Evolutionary conservation across 1,140 invertebrate genomes (phyloP), one percentile per base, ranked within the genome.

Genomic region (Rhopalosiphum padi): DNA sequence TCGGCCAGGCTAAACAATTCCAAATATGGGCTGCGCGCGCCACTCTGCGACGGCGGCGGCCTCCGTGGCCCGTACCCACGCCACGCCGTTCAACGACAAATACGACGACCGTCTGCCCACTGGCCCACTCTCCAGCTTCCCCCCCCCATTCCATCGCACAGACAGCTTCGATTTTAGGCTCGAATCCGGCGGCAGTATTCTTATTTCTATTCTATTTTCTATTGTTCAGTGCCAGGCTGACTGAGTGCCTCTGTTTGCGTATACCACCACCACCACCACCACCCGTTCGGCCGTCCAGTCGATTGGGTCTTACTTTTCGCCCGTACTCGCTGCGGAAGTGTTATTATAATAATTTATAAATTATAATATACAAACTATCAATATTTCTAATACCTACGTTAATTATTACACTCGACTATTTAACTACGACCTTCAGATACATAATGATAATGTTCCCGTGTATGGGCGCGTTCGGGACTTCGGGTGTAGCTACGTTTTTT

Each of bases 1-100:
- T 90, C 89, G 89, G 89, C 89, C 0, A 55, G 18, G 30, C 89
- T 23, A 90, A 90, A 90, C 89, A 90, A 90, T 68, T 90, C 89
- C 89, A 90, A 43, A 68, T 90, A 90, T 90, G 89, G 89, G 1
- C 53, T 90, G 89, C 89, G 88, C 88, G 51, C 88, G 88, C 88
- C 88, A 89, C 88, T 89, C 46, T 51, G 43, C 8, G 60, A 23
- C 88, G 60, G 9, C 51, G 37, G 35, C 88, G 21, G n/a, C n/a
- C 48, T 22, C 87, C 41, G 35, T 15, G 4, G 46, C 8, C 46
- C 46, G n/a, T 88, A 51, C 87, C 87, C n/a, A 87, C 87, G n/a
- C 30, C 30, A 18, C n/a, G 2, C 15, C 23, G 30, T n/a, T 18
- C 30, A 11, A n/a, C 18, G 25, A 15, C 8, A 23, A 25, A 30